Conservation (phyloP, 2,113 vertebrate species). For the Coryphaenoides rupestris region DNA sequence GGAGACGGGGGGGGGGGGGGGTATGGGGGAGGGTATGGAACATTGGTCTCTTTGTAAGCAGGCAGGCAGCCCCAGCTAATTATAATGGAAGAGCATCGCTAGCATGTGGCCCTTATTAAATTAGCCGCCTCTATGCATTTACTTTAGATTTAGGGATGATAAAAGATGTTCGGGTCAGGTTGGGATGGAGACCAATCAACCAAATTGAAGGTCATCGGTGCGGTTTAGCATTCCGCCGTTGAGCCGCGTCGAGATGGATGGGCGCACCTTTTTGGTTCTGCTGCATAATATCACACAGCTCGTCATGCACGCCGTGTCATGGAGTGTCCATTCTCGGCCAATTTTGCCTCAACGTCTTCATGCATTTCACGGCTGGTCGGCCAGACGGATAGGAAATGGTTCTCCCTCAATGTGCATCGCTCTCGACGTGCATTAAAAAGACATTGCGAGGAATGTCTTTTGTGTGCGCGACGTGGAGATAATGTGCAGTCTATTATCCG, state of each 20-base stretch:
- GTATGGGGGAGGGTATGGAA: neutral
- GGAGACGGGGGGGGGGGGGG: neutral
- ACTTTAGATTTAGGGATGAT: constrained; percentile 49
- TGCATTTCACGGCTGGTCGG: too few species aligned
- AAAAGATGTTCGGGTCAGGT: constrained; percentile 39
- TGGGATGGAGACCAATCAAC: constrained; percentile 55
- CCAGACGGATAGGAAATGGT: too few species aligned
- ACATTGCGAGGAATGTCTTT: too few species aligned
- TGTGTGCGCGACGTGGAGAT: too few species aligned
- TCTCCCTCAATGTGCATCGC: too few species aligned
- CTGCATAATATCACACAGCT: neutral
- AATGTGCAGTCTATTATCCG: too few species aligned
- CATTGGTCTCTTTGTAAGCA: constrained; percentile 1
- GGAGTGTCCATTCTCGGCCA: neutral
- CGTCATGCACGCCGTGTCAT: neutral
- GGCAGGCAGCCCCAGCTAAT: constrained; percentile 37
- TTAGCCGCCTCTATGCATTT: constrained; percentile 44
- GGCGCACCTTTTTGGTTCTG: neutral
- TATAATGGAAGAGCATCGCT: constrained; percentile 46
- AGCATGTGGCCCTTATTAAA: constrained; percentile 53
- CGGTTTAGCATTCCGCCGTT: constrained; percentile 27
- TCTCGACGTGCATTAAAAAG: too few species aligned
- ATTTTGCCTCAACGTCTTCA: neutral
- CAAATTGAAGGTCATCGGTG: constrained; percentile 61
- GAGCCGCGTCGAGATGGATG: constrained; percentile 1